Base-by-base conservation (phyloP, 2,888 invertebrate species). In the Thymelicus lineola region DNA sequence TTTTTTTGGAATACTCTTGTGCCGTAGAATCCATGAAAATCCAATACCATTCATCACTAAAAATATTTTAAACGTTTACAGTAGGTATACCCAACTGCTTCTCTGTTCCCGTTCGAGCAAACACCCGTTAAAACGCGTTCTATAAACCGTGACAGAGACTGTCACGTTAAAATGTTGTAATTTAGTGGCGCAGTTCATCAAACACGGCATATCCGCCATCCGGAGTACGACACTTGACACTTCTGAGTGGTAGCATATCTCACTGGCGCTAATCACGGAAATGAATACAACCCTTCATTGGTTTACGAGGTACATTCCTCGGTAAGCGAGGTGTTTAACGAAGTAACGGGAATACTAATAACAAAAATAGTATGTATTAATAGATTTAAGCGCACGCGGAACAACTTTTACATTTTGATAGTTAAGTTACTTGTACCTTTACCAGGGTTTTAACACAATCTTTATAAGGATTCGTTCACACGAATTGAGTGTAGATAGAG, bases 131-230 rank as follows among this genome's bases (percentile, higher is more conserved):
- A 79, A 88, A 88, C 79, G 75, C 75, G 77, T 75, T 76, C 80
- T 73, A 74, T 73, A 80, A 86, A 79, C 85, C 86, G 81, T 87
- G 87, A 89, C 90, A 86, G 78, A 75, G 77, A 79, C 87, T 91
- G 92, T 90, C 91, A 89, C 84, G 88, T 88, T 84, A 82, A 88
- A 91, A 91, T 90, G 90, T 91, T 91, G 92, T 93, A 92, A 93
- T 92, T 91, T 91, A 92, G 85, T 86, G 85, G 74, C 71, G 83
- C 82, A 84, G 85, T 88, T 82, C 86, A 85, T 90, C 89, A 89
- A 81, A 85, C 79, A 74, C 72, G 79, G 82, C 80, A 82, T 82
- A 86, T 87, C 86, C 88, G 86, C 86, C 82, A 84, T 82, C 83
- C 86, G 83, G 81, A 81, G 60, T 28, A 28, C 48, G 86, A 83